Evolutionary conservation across 2,888 invertebrate species (phyloP), one percentile per base, ranked within the genome.

Genomic region (Lepidonotus clava): DNA sequence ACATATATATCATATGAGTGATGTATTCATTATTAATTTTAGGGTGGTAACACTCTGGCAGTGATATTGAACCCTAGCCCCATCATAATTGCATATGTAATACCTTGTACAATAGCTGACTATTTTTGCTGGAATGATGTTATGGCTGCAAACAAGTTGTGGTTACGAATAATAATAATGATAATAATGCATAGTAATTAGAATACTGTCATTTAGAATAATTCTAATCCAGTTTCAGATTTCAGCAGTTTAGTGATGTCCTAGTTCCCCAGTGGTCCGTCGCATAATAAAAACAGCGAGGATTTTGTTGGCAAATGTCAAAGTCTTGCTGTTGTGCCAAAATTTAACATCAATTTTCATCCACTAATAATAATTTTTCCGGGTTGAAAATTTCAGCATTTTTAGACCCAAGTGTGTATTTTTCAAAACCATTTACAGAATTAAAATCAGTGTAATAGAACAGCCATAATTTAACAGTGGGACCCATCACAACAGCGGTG

Each of bases 91-190:
- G 24, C 24, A 18, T 61, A 24, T 28, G 28, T 46, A 61, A 61
- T 28, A 8, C 24, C n/a, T 11, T 61, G 61, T 61, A 61, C 24
- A 32, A n/a, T 61, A 61, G 61, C 8, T 61, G 61, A 61, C 61
- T 61, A 61, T 61, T 61, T 61, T 61, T 61, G 61, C 61, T 61
- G 61, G 61, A 61, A 61, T 46, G 46, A 46, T 61, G 61, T 61
- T 24, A 61, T 61, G 61, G 61, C 28, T 61, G 61, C n/a, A 28
- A 61, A 53, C 24, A 32, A 61, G 61, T 28, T 4, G 61, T 28
- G 61, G 28, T 61, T 18, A n/a, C n/a, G n/a, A n/a, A n/a, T n/a
- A n/a, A n/a, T n/a, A n/a, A n/a, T n/a, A n/a, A n/a, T n/a, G n/a
- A n/a, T n/a, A n/a, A n/a, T 56, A 61, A 61, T 61, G 28, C 28